Evolutionary conservation across 2,113 vertebrate genomes (phyloP), one percentile per base, ranked within the genome.

Genomic region (Semnopithecus entellus): DNA sequence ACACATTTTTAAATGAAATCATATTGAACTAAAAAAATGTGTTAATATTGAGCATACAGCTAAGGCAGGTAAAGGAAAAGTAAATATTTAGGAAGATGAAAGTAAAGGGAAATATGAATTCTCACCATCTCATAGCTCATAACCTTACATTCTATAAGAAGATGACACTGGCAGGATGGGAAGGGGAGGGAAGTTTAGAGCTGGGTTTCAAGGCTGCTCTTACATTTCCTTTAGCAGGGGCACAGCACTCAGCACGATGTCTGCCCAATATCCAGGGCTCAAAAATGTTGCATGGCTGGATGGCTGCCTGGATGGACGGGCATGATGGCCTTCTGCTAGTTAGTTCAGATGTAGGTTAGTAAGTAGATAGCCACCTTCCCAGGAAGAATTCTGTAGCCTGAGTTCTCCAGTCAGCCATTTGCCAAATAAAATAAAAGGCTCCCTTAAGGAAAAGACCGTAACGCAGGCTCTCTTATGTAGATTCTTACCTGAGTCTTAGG

Each of bases 1-100:
- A 64, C 11, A 30, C 6, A 87, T 96, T 97, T 97, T 88, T 91
- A 94, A 97, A 97, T 97, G 97, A 98, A 98, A 64, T 86, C 52
- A 50, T 82, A 94, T 75, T 61, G 38, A 97, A 93, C 73, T 88
- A 40, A 91, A 70, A 61, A 61, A 27, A 61, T 27, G 59, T 2
- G 38, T n/a, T 18, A 8, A 20, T 70, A 12, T 5, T 13, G 81
- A 38, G 32, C 52, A 45, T n/a, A 35, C 3, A 11, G 57, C 14
- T 59, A 0, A 0, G 8, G 32, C 38, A 64, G 50, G 32, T 27
- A 20, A 50, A 45, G 66, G 11, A 13, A 22, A 38, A n/a, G 43
- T 18, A 20, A 17, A 23, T 59, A 43, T 73, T 80, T 70, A 73
- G 68, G 43, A 83, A 75, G 38, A 4, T 1, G 14, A 61, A 43